Percentiles rank a stretch among this genome's conserved stretches.
Evolutionary conservation across 2,797 vertebrate genomes (phyloP).

Genomic region (Myripristis murdjan): DNA sequence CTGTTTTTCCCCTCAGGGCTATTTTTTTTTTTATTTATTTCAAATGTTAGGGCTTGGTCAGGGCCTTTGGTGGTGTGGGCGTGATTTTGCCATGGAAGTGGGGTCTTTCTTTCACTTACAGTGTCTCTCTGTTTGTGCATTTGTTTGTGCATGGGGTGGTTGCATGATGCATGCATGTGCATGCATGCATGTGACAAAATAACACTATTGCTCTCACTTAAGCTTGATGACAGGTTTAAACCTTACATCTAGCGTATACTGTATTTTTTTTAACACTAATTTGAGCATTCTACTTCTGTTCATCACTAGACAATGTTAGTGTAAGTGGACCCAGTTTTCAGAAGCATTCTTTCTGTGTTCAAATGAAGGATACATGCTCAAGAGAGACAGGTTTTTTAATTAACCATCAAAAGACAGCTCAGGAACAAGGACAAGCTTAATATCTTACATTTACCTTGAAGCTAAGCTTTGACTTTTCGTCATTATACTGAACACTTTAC

Average conservation of each 20-base stretch:
- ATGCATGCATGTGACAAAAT: constrained; percentile 7
- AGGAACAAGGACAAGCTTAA: neutral
- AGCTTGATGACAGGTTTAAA: neutral
- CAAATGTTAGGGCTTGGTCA: constrained; percentile 50
- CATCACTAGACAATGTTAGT: neutral
- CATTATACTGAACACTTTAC: constrained; percentile 14
- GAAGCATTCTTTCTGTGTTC: neutral
- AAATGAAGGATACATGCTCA: neutral
- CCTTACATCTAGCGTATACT: neutral
- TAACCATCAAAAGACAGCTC: neutral
- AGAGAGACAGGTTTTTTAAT: constrained; percentile 3
- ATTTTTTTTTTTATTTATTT: constrained; percentile 61
- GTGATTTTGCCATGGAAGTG: constrained; percentile 29
- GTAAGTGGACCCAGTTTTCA: neutral
- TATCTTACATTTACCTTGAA: neutral
- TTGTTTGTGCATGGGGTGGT: neutral
- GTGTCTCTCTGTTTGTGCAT: neutral
- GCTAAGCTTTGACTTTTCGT: neutral
- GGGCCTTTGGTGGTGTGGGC: constrained; percentile 54
- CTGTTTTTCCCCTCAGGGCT: constrained; percentile 48
- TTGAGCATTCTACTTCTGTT: constrained; percentile 21
- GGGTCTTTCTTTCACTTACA: constrained; percentile 5
- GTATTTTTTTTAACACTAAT: constrained; percentile 2
- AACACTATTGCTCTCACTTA: constrained; percentile 9
- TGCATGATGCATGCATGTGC: neutral